Percentiles rank a stretch among this genome's conserved stretches.
phyloP scores from a whole-genome alignment of 2,888 invertebrate genomes.

The Lordiphosa andalusiaca region DNA sequence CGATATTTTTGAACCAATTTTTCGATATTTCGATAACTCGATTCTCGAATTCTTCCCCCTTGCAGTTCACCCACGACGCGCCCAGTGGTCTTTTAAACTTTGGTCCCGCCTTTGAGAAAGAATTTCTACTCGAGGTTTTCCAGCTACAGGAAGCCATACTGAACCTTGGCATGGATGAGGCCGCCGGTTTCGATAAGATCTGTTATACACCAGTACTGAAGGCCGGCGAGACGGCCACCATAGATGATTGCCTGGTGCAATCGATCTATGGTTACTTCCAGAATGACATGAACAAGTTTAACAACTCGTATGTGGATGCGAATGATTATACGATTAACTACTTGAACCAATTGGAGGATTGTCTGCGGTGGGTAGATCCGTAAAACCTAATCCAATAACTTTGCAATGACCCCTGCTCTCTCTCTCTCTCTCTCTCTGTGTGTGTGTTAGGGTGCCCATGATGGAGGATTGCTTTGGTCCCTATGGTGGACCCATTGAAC shows the following conservation, averaged over 20 bases:
- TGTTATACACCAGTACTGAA: conserved; percentile 92
- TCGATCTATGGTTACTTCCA: conserved; percentile 91
- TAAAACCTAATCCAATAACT: too few relatives aligned
- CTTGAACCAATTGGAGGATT: conserved; percentile 76
- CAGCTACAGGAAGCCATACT: conserved; percentile 86
- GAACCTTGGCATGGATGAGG: conserved; percentile 82
- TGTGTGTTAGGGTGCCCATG: conserved; percentile 79
- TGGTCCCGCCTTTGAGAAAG: conserved; percentile 90
- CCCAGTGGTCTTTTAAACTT: conserved; percentile 81
- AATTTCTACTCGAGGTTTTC: conserved; percentile 88
- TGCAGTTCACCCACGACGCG: conserved; percentile 79
- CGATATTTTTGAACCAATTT: too few relatives aligned
- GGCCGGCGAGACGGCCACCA: conserved; percentile 82
- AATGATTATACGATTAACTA: conserved; percentile 80
- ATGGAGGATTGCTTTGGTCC: conserved; percentile 87
- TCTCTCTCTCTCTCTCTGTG: too few relatives aligned
- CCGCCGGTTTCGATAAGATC: conserved; percentile 84
- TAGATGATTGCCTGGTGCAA: conserved; percentile 89
- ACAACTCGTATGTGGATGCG: conserved; percentile 67
- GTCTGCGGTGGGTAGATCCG: conserved; percentile 68
- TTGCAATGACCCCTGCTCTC: too few relatives aligned
- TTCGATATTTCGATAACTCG: too few relatives aligned
- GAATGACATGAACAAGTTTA: conserved; percentile 82
- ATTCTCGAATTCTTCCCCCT: not conserved
- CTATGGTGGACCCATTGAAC: conserved; percentile 94